These are phyloP conservation scores for Rotaria magnacalcarata DNA, from an alignment of 2,888 invertebrate species.

Conservation along the genomic window DNA sequence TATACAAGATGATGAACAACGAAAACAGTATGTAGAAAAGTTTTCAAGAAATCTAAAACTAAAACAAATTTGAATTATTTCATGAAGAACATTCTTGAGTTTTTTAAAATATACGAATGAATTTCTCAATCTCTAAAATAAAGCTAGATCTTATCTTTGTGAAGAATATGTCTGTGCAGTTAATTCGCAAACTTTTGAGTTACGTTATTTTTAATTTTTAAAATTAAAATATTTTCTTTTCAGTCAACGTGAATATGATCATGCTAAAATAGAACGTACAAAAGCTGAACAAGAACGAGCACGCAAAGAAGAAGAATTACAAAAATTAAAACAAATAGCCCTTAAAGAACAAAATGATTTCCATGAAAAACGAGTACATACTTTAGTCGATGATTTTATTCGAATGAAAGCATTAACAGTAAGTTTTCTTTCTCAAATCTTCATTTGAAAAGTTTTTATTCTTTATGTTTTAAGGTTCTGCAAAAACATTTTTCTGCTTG, in stretches of 20 bases:
- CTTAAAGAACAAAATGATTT: conserved; percentile 11
- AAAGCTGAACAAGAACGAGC: conserved; percentile 31
- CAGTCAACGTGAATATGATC: neutral
- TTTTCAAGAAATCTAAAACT: no score
- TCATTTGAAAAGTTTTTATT: neutral
- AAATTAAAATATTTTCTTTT: neutral
- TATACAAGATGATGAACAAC: conserved; percentile 42
- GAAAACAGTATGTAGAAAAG: conserved; percentile 44
- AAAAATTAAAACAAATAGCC: neutral
- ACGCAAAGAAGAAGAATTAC: conserved; percentile 36
- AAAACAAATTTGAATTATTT: no score
- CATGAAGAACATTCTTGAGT: no score
- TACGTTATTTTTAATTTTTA: no score
- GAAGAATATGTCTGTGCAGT: no score
- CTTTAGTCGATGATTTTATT: conserved; percentile 30
- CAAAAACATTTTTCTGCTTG: conserved; percentile 55
- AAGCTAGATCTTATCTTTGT: no score
- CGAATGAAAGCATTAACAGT: conserved; percentile 20
- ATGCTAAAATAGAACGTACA: neutral
- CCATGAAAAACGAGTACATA: neutral
- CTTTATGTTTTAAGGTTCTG: conserved; percentile 50
- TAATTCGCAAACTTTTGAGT: no score
- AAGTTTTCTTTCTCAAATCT: neutral
- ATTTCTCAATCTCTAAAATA: no score
- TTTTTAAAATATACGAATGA: no score